Evolutionary conservation across 1,140 invertebrate genomes (phyloP), one percentile per base, ranked within the genome.

Genomic region (Hermetia illucens): DNA sequence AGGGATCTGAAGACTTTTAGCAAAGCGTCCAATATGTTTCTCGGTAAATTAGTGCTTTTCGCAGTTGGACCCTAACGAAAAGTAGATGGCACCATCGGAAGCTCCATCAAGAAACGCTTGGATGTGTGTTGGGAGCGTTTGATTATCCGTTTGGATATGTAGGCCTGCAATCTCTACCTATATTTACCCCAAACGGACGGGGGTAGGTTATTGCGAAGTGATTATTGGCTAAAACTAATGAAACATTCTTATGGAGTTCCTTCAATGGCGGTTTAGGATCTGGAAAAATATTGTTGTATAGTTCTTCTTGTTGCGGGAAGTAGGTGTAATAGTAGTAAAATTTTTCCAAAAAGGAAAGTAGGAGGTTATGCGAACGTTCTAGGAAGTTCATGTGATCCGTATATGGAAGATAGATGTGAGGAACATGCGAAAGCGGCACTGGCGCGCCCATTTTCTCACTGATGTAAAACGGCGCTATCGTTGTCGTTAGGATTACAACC

Each of bases 1-100:
- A 75, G 42, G 46, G 65, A 63, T 0, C 61, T 53, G 16, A 77
- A 64, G 3, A 61, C 65, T 2, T 59, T 53, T 2, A 74, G 15
- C 35, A 78, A 62, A 1, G 56, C 51, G 6, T 64, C 44, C 25
- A 61, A 56, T 39, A 62, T 66, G 22, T 68, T 51, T 25, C 53
- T 46, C 0, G 66, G 55, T 27, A 72, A 16, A 4, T 35, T 32
- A 25, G 58, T 56, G 33, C 62, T 59, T 44, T 64, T 64, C 15
- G 66, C 51, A 33, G 55, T 70, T 66, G 2, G 72, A 67, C 2
- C 75, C 75, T 41, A 79, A 53, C 44, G 69, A 72, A 46, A 79
- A 71, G 47, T 71, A 73, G 42, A 79, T 68, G 4, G 74, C 71
- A 4, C 76, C 75, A 37, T 74, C 51, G 36, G 68, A 62, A 1